Evolutionary conservation across 2,888 invertebrate genomes (phyloP).

Genomic region (Psylliodes chrysocephalus): DNA sequence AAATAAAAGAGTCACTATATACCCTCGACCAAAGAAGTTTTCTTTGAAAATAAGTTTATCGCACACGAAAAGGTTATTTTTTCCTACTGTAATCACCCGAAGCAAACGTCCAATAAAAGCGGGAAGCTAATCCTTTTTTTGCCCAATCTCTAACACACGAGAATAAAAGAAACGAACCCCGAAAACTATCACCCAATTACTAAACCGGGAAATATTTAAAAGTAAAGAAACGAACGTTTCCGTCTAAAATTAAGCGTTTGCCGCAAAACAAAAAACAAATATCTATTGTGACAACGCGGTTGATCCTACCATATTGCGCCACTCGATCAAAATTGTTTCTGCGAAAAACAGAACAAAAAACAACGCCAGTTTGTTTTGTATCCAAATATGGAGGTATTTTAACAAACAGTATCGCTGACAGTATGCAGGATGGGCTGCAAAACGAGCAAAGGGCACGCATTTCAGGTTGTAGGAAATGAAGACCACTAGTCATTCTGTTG

Average conservation of each 20-base stretch:
- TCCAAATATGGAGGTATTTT: constrained; percentile 34
- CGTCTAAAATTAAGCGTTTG: background rate
- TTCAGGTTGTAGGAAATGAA: constrained; percentile 53
- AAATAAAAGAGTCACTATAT: background rate
- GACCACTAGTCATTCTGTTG: constrained; percentile 57
- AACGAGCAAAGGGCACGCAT: constrained; percentile 34
- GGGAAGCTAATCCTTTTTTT: constrained; percentile 8
- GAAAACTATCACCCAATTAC: too few species aligned
- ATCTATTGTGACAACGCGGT: background rate
- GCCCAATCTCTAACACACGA: background rate
- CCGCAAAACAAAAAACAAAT: constrained; percentile 1
- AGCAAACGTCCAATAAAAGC: background rate
- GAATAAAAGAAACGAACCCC: background rate
- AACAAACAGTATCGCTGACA: constrained; percentile 42
- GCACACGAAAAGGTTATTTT: background rate
- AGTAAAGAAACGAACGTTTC: background rate
- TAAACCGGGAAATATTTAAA: background rate
- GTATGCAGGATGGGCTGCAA: constrained; percentile 23
- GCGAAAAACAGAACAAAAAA: too few species aligned
- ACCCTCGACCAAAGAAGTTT: background rate
- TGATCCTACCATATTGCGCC: background rate
- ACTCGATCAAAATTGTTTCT: constrained; percentile 19
- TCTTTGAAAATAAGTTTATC: background rate
- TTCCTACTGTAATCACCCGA: background rate
- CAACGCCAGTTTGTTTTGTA: constrained; percentile 15